A percentile compares a stretch with the other conserved stretches of the same genome.
Evolutionary conservation across 2,888 invertebrate species (phyloP).

Genomic region (Shargacucullia verbasci): DNA sequence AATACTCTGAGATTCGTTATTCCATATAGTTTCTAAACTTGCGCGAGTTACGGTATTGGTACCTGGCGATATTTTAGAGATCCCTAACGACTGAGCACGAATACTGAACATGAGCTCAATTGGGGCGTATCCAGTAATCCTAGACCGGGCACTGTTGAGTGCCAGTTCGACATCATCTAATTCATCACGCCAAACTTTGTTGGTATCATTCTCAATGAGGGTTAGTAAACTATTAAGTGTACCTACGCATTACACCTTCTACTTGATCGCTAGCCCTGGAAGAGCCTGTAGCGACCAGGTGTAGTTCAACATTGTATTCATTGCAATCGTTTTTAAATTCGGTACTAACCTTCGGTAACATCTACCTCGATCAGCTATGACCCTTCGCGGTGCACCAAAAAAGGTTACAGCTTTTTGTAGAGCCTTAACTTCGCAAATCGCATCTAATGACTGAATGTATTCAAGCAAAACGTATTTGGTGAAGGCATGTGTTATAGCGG

Average conservation of each 20-base stretch:
- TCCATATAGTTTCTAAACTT: neutral
- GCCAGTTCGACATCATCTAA: conserved; percentile 47
- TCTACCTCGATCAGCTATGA: conserved; percentile 50
- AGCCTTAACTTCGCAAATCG: conserved; percentile 32
- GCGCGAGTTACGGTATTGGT: neutral
- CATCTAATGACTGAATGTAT: conserved; percentile 36
- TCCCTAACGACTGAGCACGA: conserved; percentile 15
- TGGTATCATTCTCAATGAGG: conserved; percentile 18
- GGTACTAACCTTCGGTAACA: conserved; percentile 39
- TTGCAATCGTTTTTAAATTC: conserved; percentile 47
- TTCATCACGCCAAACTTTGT: conserved; percentile 50
- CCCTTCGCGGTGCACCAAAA: conserved; percentile 49
- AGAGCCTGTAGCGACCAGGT: conserved; percentile 55
- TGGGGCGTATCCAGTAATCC: conserved; percentile 34
- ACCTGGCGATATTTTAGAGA: conserved; percentile 6
- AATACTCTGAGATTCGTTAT: neutral
- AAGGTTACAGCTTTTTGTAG: conserved; percentile 46
- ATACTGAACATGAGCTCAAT: conserved; percentile 39
- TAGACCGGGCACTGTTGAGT: conserved; percentile 37
- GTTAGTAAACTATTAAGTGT: conserved; percentile 18
- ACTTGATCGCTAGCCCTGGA: conserved; percentile 23
- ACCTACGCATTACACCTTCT: conserved; percentile 26
- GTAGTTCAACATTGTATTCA: conserved; percentile 45
- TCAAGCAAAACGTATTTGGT: no score
- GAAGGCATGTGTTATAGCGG: conserved; percentile 55